Evolutionary conservation across 2,113 vertebrate genomes (phyloP), one percentile per base, ranked within the genome.

Genomic region (Anser cygnoides): DNA sequence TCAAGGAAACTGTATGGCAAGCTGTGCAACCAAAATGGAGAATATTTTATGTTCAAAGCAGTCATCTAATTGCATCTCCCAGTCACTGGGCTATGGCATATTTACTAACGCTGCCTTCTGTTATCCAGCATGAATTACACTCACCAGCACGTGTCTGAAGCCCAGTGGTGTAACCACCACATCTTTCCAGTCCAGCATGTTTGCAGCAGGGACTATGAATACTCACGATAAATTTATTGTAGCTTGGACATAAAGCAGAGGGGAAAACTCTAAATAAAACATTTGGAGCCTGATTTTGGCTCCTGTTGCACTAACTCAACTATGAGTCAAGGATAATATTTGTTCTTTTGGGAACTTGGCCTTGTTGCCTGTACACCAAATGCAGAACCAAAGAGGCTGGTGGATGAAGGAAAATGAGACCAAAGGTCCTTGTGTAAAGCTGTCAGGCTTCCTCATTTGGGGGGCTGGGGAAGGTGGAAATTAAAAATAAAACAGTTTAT

Each of bases 21-120:
- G 35, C 49, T 87, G 89, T 79, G 62, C 44, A 87, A 81, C 84
- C 77, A 93, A 93, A 84, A 82, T 37, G 39, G 71, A 4, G 68
- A 65, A 74, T 75, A 78, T 93, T 93, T 89, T 72, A 31, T 29
- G 21, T 92, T 92, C 77, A 79, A 95, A 97, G 84, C 78, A 91
- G 87, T 62, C 62, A 62, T 71, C 49, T 89, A 65, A 82, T 89
- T 81, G 66, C 28, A n/a, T 78, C 70, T 95, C 70, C 81, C 66
- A 89, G 1, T 22, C 71, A 70, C 66, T 68, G 70, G 68, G 52
- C 89, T 87, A 10, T 33, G 49, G 62, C 18, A 5, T 68, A 65
- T 89, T 91, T 86, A 49, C 2, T 3, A 54, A 61, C 57, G 55
- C 57, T 78, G 22, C n/a, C 81, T 67, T 52, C 73, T 84, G 62